Conservation (phyloP, 2,113 vertebrate species). For the Hypanus sabinus region DNA sequence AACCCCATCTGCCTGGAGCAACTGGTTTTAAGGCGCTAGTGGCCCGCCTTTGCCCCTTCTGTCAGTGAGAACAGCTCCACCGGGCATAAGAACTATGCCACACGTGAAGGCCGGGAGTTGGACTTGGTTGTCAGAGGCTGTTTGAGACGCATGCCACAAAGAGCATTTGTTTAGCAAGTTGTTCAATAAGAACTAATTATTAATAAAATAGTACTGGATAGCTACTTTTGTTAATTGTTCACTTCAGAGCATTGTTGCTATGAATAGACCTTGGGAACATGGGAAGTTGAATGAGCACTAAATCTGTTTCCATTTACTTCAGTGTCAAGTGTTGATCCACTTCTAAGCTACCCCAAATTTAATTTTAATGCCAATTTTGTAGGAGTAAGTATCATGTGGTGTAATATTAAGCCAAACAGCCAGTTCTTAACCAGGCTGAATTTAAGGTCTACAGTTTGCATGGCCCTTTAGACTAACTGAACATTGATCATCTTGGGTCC, state of each 20-base stretch:
- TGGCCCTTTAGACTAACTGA: not conserved
- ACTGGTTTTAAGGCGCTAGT: too few relatives aligned
- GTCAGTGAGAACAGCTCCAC: too few relatives aligned
- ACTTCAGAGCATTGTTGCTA: too few relatives aligned
- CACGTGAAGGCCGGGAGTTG: too few relatives aligned
- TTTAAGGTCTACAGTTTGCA: not conserved
- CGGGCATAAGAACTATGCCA: too few relatives aligned
- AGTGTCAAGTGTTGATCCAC: not conserved
- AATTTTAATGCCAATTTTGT: not conserved
- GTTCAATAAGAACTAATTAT: not conserved
- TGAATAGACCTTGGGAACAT: too few relatives aligned
- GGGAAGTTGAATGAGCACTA: not conserved
- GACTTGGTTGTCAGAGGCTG: too few relatives aligned
- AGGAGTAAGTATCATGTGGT: not conserved
- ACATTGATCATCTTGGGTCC: not conserved
- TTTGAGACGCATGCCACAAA: too few relatives aligned
- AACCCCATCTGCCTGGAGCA: too few relatives aligned
- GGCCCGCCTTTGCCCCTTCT: too few relatives aligned
- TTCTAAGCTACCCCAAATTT: not conserved
- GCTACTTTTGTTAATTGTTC: not conserved
- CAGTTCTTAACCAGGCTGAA: slow-evolving; percentile 1
- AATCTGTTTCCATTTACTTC: not conserved
- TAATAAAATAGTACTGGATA: not conserved
- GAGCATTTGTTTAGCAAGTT: too few relatives aligned
- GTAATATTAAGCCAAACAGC: not conserved